Base-by-base conservation (phyloP, 2,888 invertebrate genomes). In the Hyppa rectilinea region DNA sequence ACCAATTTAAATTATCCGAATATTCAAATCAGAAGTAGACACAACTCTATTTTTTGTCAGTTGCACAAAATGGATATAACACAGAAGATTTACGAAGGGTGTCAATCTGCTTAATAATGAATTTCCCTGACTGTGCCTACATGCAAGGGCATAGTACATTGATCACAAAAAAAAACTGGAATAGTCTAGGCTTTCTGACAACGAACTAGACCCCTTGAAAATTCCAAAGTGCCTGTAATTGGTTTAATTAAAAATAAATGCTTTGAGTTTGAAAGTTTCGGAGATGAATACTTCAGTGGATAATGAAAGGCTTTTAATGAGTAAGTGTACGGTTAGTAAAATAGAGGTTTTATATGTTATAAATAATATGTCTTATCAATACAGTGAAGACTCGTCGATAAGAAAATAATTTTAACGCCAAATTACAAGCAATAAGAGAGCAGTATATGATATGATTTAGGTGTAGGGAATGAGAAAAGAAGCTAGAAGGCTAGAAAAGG, bases 121-220 rank as follows among this genome's bases (percentile, higher is more conserved):
- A 26, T 29, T 29, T 29, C 9, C 29, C 10, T 29, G 4, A 5
- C 29, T 29, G 17, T 50, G n/a, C n/a, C n/a, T n/a, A 29, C 29
- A 50, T 26, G 2, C 23, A n/a, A 47, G 47, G n/a, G 9, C 4
- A n/a, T 9, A 45, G 45, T 23, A 47, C n/a, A 4, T 47, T 3
- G 4, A 47, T 10, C n/a, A 10, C 3, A 45, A n/a, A 40, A 20
- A 40, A 17, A 2, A 38, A 38, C 2, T n/a, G n/a, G 20, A 17
- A 12, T n/a, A 2, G 0, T n/a, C 5, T 10, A 5, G 0, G 23
- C 7, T 43, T 40, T n/a, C n/a, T n/a, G n/a, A n/a, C n/a, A n/a
- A n/a, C n/a, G n/a, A n/a, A n/a, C n/a, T n/a, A n/a, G n/a, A n/a
- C n/a, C n/a, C n/a, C n/a, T n/a, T n/a, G n/a, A n/a, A n/a, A n/a